Base-by-base conservation (phyloP, 2,113 vertebrate genomes). In the Crocuta crocuta region DNA sequence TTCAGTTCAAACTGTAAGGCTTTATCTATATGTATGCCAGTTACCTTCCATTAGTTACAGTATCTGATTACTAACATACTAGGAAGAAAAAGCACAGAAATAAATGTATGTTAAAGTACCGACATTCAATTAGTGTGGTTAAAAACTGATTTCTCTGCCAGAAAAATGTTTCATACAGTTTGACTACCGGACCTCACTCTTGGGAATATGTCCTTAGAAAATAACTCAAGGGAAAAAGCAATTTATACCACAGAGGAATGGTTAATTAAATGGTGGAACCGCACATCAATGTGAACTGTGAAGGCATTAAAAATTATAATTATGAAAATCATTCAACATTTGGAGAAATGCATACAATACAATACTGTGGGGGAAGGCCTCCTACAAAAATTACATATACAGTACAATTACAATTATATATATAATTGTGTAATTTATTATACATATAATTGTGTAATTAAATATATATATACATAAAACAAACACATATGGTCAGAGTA, bases 301-400 rank as follows among this genome's bases (percentile, higher is more conserved):
- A 96, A 96, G 53, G 70, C 39, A 97, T 24, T 96, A 88, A 95
- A 85, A 98, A 89, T 93, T 94, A 65, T 93, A 97, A 93, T 96
- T 87, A 95, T 73, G 53, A 95, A 92, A 76, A 80, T 74, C 28
- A 86, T 68, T 96, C 53, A 71, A 91, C 53, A 78, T 66, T 85
- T 96, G 73, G 39, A 8, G n/a, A 80, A 95, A 92, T 71, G 26
- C 1, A 48, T 43, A 88, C 5, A 94, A 85, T 78, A 89, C 35
- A 96, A 88, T 53, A 63, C 28, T n/a, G 70, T 55, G 21, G 4
- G 26, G 16, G 35, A 4, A 48, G 79, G 16, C 48, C 5, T 24
- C 39, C 23, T 95, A 97, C 31, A 80, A 89, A 91, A 97, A 79
- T 73, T 65, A 68, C 39, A 68, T 66, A 79, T 65, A 7, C 0